These are phyloP conservation scores for Cephalopholis sonnerati DNA, from an alignment of 2,113 vertebrate species.

Conservation along the genomic window DNA sequence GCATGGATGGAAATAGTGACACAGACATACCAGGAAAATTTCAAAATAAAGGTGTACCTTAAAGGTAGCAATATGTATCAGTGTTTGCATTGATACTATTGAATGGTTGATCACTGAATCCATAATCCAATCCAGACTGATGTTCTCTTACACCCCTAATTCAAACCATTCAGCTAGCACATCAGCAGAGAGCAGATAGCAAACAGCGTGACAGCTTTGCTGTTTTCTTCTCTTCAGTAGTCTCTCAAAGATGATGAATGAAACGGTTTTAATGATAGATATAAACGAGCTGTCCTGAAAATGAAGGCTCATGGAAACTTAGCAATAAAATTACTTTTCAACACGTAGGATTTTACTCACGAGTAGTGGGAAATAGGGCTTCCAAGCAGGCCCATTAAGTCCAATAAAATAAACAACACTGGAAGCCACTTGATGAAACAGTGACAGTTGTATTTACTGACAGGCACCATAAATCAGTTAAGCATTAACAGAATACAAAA, in stretches of 20 bases:
- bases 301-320: slow-evolving; percentile 50
- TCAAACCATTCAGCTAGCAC: not conserved
- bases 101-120: no score
- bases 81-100: no score
- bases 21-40: no score
- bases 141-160: no score
- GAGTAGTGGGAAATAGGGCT: slow-evolving; percentile 37
- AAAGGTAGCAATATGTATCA: no score
- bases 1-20: no score
- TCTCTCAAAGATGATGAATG: slow-evolving; percentile 50
- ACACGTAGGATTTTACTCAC: slow-evolving; percentile 31
- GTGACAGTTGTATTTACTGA: slow-evolving; percentile 65
- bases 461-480: slow-evolving; percentile 43
- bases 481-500: not conserved
- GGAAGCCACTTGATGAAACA: slow-evolving; percentile 49
- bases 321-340: slow-evolving; percentile 57
- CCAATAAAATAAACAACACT: slow-evolving; percentile 65
- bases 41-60: no score
- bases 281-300: slow-evolving; percentile 61
- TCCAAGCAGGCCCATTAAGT: slow-evolving; percentile 46
- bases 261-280: slow-evolving; percentile 42
- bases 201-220: slow-evolving; percentile 1
- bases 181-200: not conserved
- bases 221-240: slow-evolving; percentile 29
- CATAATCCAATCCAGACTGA: no score